Conservation (phyloP, 2,888 invertebrate genomes). For the Dolichomitus sp. region DNA sequence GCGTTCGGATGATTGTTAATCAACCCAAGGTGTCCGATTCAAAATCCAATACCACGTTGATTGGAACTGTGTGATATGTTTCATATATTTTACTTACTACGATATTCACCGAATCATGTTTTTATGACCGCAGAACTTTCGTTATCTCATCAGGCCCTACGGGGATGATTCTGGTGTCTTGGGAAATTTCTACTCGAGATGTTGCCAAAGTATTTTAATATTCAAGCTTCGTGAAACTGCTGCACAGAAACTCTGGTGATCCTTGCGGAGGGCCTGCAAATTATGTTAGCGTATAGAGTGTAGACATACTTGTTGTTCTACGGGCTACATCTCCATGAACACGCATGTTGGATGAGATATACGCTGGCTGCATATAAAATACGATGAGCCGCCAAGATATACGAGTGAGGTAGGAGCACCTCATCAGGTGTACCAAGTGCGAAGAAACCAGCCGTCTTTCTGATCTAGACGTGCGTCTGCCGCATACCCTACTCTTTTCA, state of each 20-base stretch:
- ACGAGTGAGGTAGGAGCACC: neutral
- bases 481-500: constrained; percentile 42
- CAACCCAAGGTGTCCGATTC: neutral
- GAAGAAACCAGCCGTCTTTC: constrained; percentile 1
- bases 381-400: constrained; percentile 24
- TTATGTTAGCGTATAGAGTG: neutral
- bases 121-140: neutral
- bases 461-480: constrained; percentile 41
- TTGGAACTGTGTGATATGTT: neutral
- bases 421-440: constrained; percentile 2
- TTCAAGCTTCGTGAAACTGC: constrained; percentile 1
- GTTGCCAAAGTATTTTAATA: constrained; percentile 19
- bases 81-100: neutral
- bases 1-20: neutral
- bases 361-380: constrained; percentile 44
- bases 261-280: constrained; percentile 9
- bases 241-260: constrained; percentile 1
- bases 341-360: constrained; percentile 30
- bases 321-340: neutral
- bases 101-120: neutral
- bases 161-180: neutral
- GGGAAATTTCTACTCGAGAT: constrained; percentile 8
- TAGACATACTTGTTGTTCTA: constrained; percentile 1
- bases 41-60: neutral
- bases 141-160: neutral